A percentile compares a stretch with the other conserved stretches of the same genome.
phyloP scores from a whole-genome alignment of 2,888 invertebrate species.

The Hemaris fuciformis region DNA sequence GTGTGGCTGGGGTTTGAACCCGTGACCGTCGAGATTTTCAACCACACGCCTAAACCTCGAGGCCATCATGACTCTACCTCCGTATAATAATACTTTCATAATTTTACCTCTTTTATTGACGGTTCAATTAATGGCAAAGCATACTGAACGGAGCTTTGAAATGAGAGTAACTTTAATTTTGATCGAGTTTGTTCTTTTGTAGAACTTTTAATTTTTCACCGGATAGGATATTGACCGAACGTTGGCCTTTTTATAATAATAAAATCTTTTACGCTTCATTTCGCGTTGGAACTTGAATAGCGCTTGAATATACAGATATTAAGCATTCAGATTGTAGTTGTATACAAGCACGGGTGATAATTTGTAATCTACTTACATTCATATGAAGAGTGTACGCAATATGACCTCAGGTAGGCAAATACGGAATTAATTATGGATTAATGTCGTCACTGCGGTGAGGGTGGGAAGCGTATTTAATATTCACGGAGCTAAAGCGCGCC shows the following conservation, averaged over 20 bases:
- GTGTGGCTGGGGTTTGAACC: too few species aligned
- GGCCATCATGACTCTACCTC: too few species aligned
- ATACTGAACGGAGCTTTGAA: not conserved
- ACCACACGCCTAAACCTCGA: too few species aligned
- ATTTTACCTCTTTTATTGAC: not conserved
- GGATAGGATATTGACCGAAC: not conserved
- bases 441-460: constrained; percentile 27
- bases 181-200: not conserved
- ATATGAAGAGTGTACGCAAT: constrained; percentile 1
- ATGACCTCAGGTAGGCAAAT: constrained; percentile 19
- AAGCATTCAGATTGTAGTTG: not conserved
- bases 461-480: constrained; percentile 31
- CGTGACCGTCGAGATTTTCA: too few species aligned
- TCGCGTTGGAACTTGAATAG: not conserved
- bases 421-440: constrained; percentile 30
- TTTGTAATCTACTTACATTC: constrained; percentile 7
- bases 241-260: not conserved
- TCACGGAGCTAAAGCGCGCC: constrained; percentile 29
- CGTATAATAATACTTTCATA: not conserved
- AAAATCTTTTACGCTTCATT: not conserved
- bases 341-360: not conserved
- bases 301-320: not conserved
- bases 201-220: not conserved
- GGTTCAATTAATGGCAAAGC: not conserved
- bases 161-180: not conserved